A percentile compares a stretch with the other conserved stretches of the same genome.
These are phyloP conservation scores for Cheilosia vernalis DNA, from an alignment of 2,888 invertebrate genomes.

Conservation along the genomic window DNA sequence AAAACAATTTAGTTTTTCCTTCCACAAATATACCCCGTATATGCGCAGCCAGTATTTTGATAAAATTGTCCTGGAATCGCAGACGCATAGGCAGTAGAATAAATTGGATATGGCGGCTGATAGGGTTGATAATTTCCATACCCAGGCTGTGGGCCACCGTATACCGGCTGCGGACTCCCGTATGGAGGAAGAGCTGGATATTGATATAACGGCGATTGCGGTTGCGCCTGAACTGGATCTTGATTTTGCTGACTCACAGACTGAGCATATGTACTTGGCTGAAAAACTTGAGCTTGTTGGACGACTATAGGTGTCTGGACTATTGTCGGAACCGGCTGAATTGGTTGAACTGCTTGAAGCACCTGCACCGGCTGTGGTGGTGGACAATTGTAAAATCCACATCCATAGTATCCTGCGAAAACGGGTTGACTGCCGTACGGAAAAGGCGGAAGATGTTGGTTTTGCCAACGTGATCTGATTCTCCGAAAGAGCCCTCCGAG, in stretches of 20 bases:
- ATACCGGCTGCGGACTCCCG: conserved; percentile 74
- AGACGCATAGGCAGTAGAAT: conserved; percentile 33
- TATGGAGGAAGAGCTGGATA: conserved; percentile 1
- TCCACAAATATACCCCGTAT: conserved; percentile 29
- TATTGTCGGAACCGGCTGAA: conserved; percentile 6
- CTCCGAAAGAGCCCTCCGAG: conserved; percentile 37
- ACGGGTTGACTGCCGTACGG: conserved; percentile 37
- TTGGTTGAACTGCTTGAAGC: conserved; percentile 1
- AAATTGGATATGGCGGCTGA: conserved; percentile 30
- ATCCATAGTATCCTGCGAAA: conserved; percentile 40
- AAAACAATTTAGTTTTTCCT: conserved; percentile 5
- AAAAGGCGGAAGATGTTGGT: conserved; percentile 22
- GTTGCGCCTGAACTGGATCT: neutral
- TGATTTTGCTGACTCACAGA: conserved; percentile 21
- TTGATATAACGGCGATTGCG: neutral
- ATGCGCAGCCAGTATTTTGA: conserved; percentile 28
- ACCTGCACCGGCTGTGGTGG: conserved; percentile 21
- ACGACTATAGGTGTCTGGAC: conserved; percentile 31
- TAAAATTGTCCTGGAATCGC: conserved; percentile 37
- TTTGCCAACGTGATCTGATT: conserved; percentile 45
- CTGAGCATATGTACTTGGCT: conserved; percentile 26
- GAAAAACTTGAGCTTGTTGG: conserved; percentile 25
- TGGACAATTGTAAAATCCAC: conserved; percentile 34
- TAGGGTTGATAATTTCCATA: conserved; percentile 76
- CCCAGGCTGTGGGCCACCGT: neutral